phyloP scores from a whole-genome alignment of 2,888 invertebrate genomes.

The Zaprionus bogoriensis region DNA sequence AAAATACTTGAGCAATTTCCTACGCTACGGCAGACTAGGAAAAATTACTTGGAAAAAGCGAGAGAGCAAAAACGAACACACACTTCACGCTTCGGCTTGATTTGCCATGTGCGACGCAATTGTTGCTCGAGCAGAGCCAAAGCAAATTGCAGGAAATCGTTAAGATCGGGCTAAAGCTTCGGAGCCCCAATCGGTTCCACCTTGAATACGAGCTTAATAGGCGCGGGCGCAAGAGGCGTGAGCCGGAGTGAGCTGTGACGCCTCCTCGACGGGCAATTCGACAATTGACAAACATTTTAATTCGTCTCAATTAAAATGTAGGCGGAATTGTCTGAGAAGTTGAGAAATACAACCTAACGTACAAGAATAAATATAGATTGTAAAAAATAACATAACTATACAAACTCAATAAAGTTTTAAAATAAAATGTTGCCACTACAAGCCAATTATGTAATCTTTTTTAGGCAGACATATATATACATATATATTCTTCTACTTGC shows the following conservation, averaged over 20 bases:
- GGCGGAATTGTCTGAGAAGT: too few species aligned
- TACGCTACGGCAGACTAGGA: not conserved
- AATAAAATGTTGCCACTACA: not conserved
- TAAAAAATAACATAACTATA: not conserved
- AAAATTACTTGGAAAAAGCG: not conserved
- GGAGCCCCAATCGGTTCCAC: constrained; percentile 55
- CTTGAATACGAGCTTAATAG: constrained; percentile 60
- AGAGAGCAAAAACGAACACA: constrained; percentile 5
- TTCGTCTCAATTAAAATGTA: constrained; percentile 51
- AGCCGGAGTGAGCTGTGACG: constrained; percentile 6
- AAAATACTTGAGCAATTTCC: constrained; percentile 26
- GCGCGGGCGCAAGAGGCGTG: constrained; percentile 1
- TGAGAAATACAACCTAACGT: too few species aligned
- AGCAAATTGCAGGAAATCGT: constrained; percentile 62
- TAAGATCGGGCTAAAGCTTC: constrained; percentile 14
- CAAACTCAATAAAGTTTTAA: not conserved
- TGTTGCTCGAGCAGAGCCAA: constrained; percentile 34
- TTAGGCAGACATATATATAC: not conserved
- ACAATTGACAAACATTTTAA: constrained; percentile 56
- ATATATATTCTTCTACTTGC: not conserved
- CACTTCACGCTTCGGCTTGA: constrained; percentile 50
- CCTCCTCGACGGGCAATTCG: constrained; percentile 10
- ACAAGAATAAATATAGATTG: not conserved
- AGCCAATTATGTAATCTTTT: not conserved
- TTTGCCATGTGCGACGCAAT: constrained; percentile 53